These are phyloP conservation scores for Acanthurus leucopareius DNA, from an alignment of 2,797 vertebrate genomes.

Conservation along the genomic window DNA sequence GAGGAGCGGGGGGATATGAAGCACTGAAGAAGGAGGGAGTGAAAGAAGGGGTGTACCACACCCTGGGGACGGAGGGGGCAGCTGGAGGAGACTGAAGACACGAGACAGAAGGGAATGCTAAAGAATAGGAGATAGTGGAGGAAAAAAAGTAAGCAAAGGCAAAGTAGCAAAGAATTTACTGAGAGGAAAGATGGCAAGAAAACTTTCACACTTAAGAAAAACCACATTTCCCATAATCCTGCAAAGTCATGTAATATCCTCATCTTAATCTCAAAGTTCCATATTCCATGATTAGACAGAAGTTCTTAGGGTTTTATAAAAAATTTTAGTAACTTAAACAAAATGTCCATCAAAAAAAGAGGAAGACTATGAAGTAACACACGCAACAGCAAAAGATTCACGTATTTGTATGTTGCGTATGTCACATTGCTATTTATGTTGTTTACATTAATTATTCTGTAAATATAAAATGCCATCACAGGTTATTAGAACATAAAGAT, in stretches of 20 bases:
- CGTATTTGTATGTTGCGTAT: not conserved
- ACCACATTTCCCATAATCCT: not conserved
- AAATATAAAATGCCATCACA: not conserved
- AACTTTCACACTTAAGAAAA: not conserved
- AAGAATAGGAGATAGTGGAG: not conserved
- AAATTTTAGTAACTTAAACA: not conserved
- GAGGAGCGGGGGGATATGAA: not conserved
- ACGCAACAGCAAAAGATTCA: not conserved
- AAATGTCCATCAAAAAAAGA: not conserved
- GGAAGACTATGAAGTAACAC: not conserved
- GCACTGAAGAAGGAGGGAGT: conserved; percentile 28
- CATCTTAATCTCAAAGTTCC: not conserved
- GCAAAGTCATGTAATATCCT: not conserved
- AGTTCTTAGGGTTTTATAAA: not conserved
- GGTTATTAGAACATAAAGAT: not conserved
- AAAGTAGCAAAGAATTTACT: not conserved
- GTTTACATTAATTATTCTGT: not conserved
- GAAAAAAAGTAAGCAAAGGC: not conserved
- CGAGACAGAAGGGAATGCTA: not conserved
- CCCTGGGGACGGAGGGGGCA: rapidly evolving
- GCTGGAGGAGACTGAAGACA: not conserved
- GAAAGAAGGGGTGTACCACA: conserved; percentile 13
- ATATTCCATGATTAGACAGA: conserved; percentile 7
- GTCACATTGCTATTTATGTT: not conserved
- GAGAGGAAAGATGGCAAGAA: not conserved